phyloP scores from a whole-genome alignment of 2,113 vertebrate genomes.

The Anthoscopus minutus region DNA sequence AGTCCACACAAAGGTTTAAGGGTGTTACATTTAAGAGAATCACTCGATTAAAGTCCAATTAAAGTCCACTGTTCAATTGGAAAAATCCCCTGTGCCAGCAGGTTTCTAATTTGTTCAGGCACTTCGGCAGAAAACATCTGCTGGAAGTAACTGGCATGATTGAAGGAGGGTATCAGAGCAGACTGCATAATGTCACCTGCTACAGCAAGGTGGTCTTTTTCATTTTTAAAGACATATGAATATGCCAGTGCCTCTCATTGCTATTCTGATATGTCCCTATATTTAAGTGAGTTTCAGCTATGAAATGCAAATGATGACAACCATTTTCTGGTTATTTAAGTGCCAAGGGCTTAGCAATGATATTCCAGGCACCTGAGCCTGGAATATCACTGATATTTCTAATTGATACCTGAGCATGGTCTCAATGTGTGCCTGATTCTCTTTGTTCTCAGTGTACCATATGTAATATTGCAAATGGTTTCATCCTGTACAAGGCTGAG shows the following conservation, averaged over 20 bases:
- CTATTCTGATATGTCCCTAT: background rate
- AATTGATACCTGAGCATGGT: background rate
- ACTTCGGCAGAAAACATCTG: background rate
- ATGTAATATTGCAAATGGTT: background rate
- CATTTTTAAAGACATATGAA: background rate
- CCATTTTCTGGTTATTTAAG: background rate
- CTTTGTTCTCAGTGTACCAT: background rate
- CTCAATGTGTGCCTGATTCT: background rate
- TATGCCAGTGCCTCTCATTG: background rate
- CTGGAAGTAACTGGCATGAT: background rate
- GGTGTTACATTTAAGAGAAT: background rate
- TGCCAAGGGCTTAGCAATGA: background rate
- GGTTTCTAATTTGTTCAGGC: background rate
- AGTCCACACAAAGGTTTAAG: background rate
- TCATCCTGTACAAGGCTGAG: background rate
- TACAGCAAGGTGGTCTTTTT: background rate
- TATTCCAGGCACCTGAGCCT: background rate
- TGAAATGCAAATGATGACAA: background rate
- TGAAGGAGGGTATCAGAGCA: background rate
- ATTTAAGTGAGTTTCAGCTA: background rate
- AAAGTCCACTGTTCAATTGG: background rate
- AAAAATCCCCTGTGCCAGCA: background rate
- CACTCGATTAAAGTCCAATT: background rate
- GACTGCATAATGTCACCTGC: background rate
- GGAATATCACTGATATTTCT: background rate